Base-by-base conservation (phyloP, 2,888 invertebrate genomes). In the Crossocerus cetratus region DNA sequence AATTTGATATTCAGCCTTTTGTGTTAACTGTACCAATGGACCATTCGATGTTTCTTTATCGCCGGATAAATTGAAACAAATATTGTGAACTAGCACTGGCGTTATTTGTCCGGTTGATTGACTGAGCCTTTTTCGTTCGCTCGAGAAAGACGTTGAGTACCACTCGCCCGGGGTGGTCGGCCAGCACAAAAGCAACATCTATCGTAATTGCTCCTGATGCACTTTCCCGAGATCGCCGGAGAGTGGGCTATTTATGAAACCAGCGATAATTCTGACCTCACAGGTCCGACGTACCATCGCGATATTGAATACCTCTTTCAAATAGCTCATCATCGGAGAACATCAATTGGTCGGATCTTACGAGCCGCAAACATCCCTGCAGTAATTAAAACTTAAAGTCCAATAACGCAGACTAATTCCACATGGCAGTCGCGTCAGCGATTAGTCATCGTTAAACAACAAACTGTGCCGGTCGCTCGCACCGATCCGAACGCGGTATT, bases 401-500 rank as follows among this genome's bases (percentile, higher is more conserved):
- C 8, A 32, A 4, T n/a, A n/a, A 32, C 11, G 0, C 11, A 32
- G 32, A 8, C 32, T 32, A 32, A 32, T 32, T 32, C 32, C 32
- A 32, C 11, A 32, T 32, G 5, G 8, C 5, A 32, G 32, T n/a
- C 8, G 11, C 11, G 32, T 32, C 32, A 32, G 32, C 72, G 57
- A 69, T 72, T 72, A 65, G 60, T 58, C 53, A 49, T 60, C 72
- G 57, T 69, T 72, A 64, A 69, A 54, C 56, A 63, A 42, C 55
- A 32, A n/a, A 44, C 21, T 60, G 11, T 23, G 42, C 59, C 13
- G 21, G 16, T 43, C 42, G 56, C 21, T 72, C 68, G 32, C 5
- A 32, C 32, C 32, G 32, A 32, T 32, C 32, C 32, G 57, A 22
- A 23, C 11, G 44, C 74, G 76, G 62, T 77, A 78, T 81, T 79